Base-by-base conservation (phyloP, 1,140 invertebrate genomes). In the Calycopis cecrops region DNA sequence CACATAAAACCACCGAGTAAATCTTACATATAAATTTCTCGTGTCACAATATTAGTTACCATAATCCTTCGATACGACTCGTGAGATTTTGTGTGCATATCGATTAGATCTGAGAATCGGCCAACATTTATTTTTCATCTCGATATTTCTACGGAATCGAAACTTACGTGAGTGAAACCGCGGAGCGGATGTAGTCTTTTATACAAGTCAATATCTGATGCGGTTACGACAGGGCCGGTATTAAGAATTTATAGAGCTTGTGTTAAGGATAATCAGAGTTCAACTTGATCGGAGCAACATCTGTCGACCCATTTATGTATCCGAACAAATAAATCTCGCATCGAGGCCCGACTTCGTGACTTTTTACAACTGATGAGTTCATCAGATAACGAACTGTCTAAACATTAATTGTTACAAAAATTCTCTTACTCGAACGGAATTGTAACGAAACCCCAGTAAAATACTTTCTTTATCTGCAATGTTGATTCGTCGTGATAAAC, bases 271-370 rank as follows among this genome's bases (percentile, higher is more conserved):
- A 54, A 54, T 54, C 38, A 21, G 16, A 47, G 38, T 54, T 35
- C 52, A 47, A 54, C 10, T 33, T 44, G 42, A 54, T 54, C 40
- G n/a, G 34, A 54, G 10, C 14, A 33, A 54, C 52, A 54, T 54
- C 52, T 47, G 52, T 54, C 34, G 52, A 34, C 44, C 52, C 40
- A 54, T 54, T 54, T 54, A 54, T 54, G 44, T 54, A 54, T 47
- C 40, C 52, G 40, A 54, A 38, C 52, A 40, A 54, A 33, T 28
- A 42, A 54, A 54, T 54, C 40, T 35, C 52, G 40, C 9, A 44
- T 16, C 28, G 52, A 54, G 28, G 40, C 42, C 52, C 52, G 42
- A 34, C 40, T 34, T 53, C 52, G 52, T 53, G 52, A 53, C 52
- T 53, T 52, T 52, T 52, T 53, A 42, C 38, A 34, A 44, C 38